Conservation (phyloP, 2,113 vertebrate species). For the Cinclus mexicanus region DNA sequence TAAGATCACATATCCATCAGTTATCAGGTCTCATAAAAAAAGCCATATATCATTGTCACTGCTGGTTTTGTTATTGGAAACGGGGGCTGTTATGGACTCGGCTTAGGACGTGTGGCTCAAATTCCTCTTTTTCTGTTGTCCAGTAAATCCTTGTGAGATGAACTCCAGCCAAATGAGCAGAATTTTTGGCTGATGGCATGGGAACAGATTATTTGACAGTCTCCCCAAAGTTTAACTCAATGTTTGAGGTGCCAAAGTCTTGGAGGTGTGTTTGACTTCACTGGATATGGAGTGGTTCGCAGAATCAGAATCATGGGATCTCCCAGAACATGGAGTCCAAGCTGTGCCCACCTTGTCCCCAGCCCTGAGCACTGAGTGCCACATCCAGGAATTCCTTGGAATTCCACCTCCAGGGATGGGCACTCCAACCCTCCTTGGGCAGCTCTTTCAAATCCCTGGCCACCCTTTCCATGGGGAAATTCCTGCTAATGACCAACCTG, state of each 20-base stretch:
- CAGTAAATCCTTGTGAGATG: slow-evolving; percentile 31
- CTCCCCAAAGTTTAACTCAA: not conserved
- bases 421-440: not conserved
- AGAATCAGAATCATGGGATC: not conserved
- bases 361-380: not conserved
- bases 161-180: not conserved
- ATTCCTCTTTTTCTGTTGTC: slow-evolving; percentile 68
- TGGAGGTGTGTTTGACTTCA: not conserved
- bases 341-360: not conserved
- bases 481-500: fast-evolving
- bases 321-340: fast-evolving
- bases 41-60: slow-evolving; percentile 97
- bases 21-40: slow-evolving; percentile 98
- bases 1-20: slow-evolving; percentile 99
- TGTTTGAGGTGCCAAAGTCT: not conserved
- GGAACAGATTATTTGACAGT: not conserved
- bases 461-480: not conserved
- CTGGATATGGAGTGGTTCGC: not conserved
- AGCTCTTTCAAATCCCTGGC: fast-evolving
- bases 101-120: slow-evolving; percentile 77
- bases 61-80: slow-evolving; percentile 85
- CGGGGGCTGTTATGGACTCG: slow-evolving; percentile 84
- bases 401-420: not conserved
- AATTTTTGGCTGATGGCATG: not conserved
- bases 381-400: fast-evolving